Percentiles rank a stretch among this genome's conserved stretches.
phyloP scores from a whole-genome alignment of 2,113 vertebrate genomes.

The Archocentrus centrarchus region DNA sequence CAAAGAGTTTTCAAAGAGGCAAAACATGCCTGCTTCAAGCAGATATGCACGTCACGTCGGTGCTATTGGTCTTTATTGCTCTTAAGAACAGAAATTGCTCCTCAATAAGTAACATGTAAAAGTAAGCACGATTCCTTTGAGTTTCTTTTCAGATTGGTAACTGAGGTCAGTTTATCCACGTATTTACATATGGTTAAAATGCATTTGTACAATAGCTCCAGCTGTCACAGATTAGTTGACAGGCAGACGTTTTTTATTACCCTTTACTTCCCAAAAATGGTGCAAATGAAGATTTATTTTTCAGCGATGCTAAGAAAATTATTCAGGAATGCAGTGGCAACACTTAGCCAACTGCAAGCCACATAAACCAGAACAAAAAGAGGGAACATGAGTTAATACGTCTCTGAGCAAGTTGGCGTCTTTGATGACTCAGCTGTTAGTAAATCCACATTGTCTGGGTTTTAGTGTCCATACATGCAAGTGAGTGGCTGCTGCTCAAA shows the following conservation, averaged over 20 bases:
- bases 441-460: slow-evolving; percentile 15
- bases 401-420: slow-evolving; percentile 27
- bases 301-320: slow-evolving; percentile 14
- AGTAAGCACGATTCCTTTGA: not conserved
- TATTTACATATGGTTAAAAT: not conserved
- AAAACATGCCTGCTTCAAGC: not conserved
- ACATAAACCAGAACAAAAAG: slow-evolving; percentile 19
- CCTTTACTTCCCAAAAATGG: slow-evolving; percentile 27
- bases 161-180: not conserved
- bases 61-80: not conserved
- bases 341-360: slow-evolving; percentile 31
- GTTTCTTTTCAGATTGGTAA: not conserved
- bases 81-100: not conserved
- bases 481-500: slow-evolving; percentile 5
- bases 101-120: not conserved
- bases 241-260: not conserved
- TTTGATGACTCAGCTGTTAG: slow-evolving; percentile 38
- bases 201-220: not conserved
- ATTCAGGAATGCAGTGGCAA: slow-evolving; percentile 16
- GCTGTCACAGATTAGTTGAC: slow-evolving; percentile 3
- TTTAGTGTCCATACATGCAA: not conserved
- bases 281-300: slow-evolving; percentile 37
- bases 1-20: slow-evolving; percentile 12
- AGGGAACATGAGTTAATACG: slow-evolving; percentile 5
- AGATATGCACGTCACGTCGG: not conserved